These are phyloP conservation scores for Acanthopagrus latus DNA, from an alignment of 2,797 vertebrate species.

Conservation along the genomic window DNA sequence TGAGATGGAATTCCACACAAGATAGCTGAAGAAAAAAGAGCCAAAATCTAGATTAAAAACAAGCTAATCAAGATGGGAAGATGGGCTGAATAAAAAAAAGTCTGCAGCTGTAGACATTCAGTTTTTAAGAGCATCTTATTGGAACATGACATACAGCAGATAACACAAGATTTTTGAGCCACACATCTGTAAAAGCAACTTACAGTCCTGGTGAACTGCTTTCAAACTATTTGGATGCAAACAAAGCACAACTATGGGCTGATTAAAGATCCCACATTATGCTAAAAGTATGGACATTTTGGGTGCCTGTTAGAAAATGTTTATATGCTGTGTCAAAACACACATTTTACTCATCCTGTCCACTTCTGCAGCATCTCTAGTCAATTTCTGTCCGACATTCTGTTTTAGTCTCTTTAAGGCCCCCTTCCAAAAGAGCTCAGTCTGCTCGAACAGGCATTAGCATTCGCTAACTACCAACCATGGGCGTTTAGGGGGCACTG, in stretches of 20 bases:
- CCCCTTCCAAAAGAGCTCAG: too few relatives aligned
- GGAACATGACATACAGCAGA: background rate
- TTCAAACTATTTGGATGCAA: background rate
- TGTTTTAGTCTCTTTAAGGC: too few relatives aligned
- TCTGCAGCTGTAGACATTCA: background rate
- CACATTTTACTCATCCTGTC: too few relatives aligned
- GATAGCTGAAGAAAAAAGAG: slow-evolving; percentile 21
- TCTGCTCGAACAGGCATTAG: too few relatives aligned
- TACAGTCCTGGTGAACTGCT: background rate
- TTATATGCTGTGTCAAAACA: too few relatives aligned
- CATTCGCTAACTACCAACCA: too few relatives aligned
- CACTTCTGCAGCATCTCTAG: too few relatives aligned
- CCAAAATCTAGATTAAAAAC: slow-evolving; percentile 19
- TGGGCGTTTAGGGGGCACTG: too few relatives aligned
- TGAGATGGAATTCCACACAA: slow-evolving; percentile 46
- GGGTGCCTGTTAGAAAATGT: too few relatives aligned
- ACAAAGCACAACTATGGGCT: background rate
- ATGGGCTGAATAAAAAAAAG: slow-evolving; percentile 18
- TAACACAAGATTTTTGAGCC: background rate
- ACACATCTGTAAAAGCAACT: background rate
- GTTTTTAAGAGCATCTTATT: slow-evolving; percentile 3
- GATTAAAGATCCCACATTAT: background rate
- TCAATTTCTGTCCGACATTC: too few relatives aligned
- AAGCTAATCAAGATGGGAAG: slow-evolving; percentile 19
- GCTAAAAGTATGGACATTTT: too few relatives aligned